phyloP scores from a whole-genome alignment of 2,113 vertebrate species.

The Crypturellus undulatus region DNA sequence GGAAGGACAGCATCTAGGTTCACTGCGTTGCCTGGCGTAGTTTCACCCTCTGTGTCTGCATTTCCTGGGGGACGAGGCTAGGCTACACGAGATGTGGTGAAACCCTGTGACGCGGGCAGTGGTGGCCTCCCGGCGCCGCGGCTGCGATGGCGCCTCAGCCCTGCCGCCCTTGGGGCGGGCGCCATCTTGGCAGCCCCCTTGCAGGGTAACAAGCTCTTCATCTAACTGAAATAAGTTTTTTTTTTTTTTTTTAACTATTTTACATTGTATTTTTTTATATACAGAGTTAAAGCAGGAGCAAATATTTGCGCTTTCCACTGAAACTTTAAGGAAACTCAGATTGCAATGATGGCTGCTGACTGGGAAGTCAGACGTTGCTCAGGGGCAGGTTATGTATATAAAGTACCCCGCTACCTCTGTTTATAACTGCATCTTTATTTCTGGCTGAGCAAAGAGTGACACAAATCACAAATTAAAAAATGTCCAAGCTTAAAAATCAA shows the following conservation, averaged over 20 bases:
- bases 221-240: neutral
- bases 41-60: neutral
- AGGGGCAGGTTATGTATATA: neutral
- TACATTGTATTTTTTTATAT: neutral
- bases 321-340: neutral
- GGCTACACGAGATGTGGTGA: neutral
- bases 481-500: neutral
- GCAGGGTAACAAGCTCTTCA: neutral
- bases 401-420: neutral
- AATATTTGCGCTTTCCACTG: neutral
- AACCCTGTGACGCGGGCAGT: neutral
- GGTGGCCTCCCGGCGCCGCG: too few relatives aligned
- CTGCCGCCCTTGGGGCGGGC: neutral
- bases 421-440: neutral
- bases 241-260: neutral
- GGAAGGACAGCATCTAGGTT: neutral
- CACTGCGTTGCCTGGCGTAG: neutral
- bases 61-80: neutral
- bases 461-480: neutral
- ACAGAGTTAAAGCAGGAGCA: neutral
- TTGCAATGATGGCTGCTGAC: neutral
- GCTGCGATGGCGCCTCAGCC: too few relatives aligned
- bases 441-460: neutral
- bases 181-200: too few relatives aligned
- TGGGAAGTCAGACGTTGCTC: neutral